A percentile compares a stretch with the other conserved stretches of the same genome.
phyloP scores from a whole-genome alignment of 1,140 invertebrate genomes.

The Choristoneura fumiferana region DNA sequence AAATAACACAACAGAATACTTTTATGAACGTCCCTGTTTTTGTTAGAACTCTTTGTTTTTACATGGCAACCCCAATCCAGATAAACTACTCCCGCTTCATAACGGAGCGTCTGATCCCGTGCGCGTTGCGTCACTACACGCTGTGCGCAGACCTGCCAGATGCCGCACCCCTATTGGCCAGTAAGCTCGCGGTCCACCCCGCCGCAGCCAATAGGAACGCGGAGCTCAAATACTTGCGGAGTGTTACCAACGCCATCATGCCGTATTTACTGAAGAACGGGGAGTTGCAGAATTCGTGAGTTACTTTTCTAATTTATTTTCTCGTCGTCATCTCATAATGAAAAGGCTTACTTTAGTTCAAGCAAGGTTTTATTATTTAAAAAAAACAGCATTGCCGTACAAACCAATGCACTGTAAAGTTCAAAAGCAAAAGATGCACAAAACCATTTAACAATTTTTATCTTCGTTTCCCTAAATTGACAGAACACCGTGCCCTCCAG shows the following conservation, averaged over 20 bases:
- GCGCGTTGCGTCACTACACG: slow-evolving; percentile 80
- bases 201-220: slow-evolving; percentile 83
- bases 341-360: not conserved
- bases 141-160: slow-evolving; percentile 35
- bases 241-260: slow-evolving; percentile 82
- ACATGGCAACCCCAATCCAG: slow-evolving; percentile 30
- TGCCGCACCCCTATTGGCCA: slow-evolving; percentile 26
- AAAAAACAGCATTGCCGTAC: not conserved
- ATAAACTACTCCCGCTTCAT: slow-evolving; percentile 81
- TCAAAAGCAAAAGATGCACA: not conserved
- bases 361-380: not conserved
- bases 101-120: slow-evolving; percentile 81
- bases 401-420: not conserved
- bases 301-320: slow-evolving; percentile 22
- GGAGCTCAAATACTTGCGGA: slow-evolving; percentile 86
- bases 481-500: too few species aligned
- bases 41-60: slow-evolving; percentile 15
- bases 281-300: slow-evolving; percentile 79
- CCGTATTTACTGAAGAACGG: slow-evolving; percentile 80
- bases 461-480: too few species aligned
- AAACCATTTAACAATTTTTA: slow-evolving; percentile 7
- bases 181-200: slow-evolving; percentile 79
- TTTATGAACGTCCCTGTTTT: too few species aligned
- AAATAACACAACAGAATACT: too few species aligned
- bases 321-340: too few species aligned